Evolutionary conservation across 2,888 invertebrate species (phyloP), one percentile per base, ranked within the genome.

Genomic region (Ochropleura plecta): DNA sequence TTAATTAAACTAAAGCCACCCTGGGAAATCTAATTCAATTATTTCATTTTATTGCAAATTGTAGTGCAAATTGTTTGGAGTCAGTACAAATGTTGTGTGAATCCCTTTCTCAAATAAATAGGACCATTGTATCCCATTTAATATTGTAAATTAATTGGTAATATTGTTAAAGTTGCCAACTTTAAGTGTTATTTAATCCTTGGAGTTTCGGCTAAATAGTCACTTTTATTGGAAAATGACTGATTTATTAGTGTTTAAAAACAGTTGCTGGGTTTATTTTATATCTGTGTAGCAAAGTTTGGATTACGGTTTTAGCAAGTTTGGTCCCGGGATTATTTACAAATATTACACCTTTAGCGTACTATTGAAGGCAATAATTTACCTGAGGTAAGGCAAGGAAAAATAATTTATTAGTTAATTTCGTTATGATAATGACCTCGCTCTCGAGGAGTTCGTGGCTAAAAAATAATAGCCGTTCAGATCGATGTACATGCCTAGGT

Each of bases 181-280:
- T 65, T 12, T 18, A 40, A 64, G 40, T 62, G 18, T 42, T 69
- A 16, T 6, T 51, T 51, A 80, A 68, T 65, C 20, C 55, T 18
- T n/a, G 14, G 30, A 42, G 57, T 70, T 81, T 46, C 0, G 3
- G 10, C 16, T 12, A 69, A 10, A 16, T 16, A 65, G 10, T 8
- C 5, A 69, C 60, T 66, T 65, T 51, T 59, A 46, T 79, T 55
- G 51, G 55, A 51, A 53, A 60, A 48, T n/a, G 8, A 7, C 14
- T 48, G 16, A 69, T 48, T 63, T 62, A 70, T 62, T 44, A 57
- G 1, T 66, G 16, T 81, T 81, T 12, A 16, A 1, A 30, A 60
- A 51, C 60, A 55, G 18, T 64, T 46, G 49, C 6, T 12, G 20
- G 1, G 6, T 12, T 42, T 48, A 77, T n/a, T 46, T 40, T 46